A percentile compares a stretch with the other conserved stretches of the same genome.
These are phyloP conservation scores for Ennomos erosarius DNA, from an alignment of 2,888 invertebrate genomes.

Conservation along the genomic window DNA sequence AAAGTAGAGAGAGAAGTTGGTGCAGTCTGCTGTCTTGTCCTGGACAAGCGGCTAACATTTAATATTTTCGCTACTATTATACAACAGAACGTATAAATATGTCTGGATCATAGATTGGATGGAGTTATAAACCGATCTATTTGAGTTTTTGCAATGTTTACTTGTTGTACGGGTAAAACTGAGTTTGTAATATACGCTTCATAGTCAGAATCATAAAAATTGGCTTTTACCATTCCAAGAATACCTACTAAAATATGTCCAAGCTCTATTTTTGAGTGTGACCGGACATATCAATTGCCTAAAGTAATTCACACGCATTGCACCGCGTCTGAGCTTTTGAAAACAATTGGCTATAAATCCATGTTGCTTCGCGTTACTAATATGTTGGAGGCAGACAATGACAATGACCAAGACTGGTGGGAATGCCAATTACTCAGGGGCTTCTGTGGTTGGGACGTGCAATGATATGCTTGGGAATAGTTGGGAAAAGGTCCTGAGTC, in stretches of 20 bases:
- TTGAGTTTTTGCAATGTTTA: conserved; percentile 14
- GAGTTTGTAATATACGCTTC: no score
- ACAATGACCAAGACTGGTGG: conserved; percentile 34
- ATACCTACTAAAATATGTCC: no score
- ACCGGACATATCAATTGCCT: conserved; percentile 1
- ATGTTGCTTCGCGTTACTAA: conserved; percentile 13
- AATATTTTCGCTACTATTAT: conserved; percentile 3
- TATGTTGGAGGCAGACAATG: conserved; percentile 29
- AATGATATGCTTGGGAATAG: conserved; percentile 8
- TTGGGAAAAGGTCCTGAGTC: neutral
- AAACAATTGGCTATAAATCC: conserved; percentile 40
- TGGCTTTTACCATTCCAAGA: no score
- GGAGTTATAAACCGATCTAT: conserved; percentile 9
- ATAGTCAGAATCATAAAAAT: no score
- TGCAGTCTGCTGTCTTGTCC: neutral
- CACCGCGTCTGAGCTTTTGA: conserved; percentile 13
- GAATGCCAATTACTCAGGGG: conserved; percentile 39
- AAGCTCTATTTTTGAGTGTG: neutral
- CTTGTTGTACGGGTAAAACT: neutral
- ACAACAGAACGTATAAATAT: conserved; percentile 11
- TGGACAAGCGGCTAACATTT: neutral
- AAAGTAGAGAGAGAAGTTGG: neutral
- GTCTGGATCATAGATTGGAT: conserved; percentile 12
- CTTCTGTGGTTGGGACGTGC: conserved; percentile 14
- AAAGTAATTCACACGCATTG: conserved; percentile 13